Evolutionary conservation across 2,797 vertebrate species (phyloP).

Genomic region (Trematomus bernacchii): DNA sequence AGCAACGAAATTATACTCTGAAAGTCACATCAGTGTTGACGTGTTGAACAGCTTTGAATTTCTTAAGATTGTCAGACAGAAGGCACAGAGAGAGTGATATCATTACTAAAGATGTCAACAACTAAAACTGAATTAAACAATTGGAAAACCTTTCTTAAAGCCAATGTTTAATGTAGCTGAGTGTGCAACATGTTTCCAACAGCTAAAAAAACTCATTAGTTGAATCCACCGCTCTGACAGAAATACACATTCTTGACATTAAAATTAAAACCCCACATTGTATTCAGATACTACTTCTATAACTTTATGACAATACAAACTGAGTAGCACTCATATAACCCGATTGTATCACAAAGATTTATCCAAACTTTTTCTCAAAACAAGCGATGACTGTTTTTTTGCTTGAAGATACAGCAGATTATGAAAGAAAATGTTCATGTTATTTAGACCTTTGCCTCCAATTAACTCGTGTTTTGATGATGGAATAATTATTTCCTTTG

Average conservation of each 20-base stretch:
- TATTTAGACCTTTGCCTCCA: constrained; percentile 37
- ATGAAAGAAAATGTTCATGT: not conserved
- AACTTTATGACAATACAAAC: not conserved
- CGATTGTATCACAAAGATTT: constrained; percentile 29
- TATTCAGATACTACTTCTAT: not conserved
- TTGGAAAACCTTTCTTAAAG: too few species aligned
- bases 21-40: too few species aligned
- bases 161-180: too few species aligned
- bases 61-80: too few species aligned
- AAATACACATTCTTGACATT: not conserved
- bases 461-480: constrained; percentile 43
- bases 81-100: too few species aligned
- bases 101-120: too few species aligned
- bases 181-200: too few species aligned
- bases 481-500: constrained; percentile 48
- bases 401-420: constrained; percentile 10
- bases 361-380: constrained; percentile 18
- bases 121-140: too few species aligned
- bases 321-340: constrained; percentile 8
- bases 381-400: not conserved
- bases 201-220: too few species aligned
- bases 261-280: not conserved
- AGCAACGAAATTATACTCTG: too few species aligned
- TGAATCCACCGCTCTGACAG: constrained; percentile 8
- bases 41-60: too few species aligned